Conservation (phyloP, 2,113 vertebrate genomes). For the Cynocephalus volans region DNA sequence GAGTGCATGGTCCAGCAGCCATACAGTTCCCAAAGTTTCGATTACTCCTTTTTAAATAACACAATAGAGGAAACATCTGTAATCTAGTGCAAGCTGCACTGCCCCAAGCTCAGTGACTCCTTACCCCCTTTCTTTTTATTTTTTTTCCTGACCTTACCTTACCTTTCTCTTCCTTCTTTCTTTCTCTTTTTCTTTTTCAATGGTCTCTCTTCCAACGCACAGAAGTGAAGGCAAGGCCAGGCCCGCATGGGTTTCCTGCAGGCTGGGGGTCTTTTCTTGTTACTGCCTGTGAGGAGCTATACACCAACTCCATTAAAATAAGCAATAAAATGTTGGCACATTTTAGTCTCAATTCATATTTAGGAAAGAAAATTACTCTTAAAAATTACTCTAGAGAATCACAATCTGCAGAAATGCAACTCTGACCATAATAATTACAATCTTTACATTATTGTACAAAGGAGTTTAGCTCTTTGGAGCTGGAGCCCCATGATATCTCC, state of each 20-base stretch:
- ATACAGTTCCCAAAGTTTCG: neutral
- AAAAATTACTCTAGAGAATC: neutral
- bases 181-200: neutral
- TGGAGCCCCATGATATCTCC: neutral
- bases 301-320: neutral
- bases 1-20: neutral
- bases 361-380: conserved; percentile 1
- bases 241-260: neutral
- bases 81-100: too few relatives aligned
- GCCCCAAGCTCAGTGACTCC: neutral
- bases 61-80: neutral
- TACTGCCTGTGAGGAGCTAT: neutral
- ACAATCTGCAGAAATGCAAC: neutral
- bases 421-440: neutral
- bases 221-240: neutral
- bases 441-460: neutral
- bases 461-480: neutral
- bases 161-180: neutral
- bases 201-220: neutral
- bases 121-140: neutral
- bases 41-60: neutral
- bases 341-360: neutral
- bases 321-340: neutral
- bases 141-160: neutral
- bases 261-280: neutral